Conservation (phyloP, 1,140 invertebrate species). For the Tyrophagus putrescentiae region DNA sequence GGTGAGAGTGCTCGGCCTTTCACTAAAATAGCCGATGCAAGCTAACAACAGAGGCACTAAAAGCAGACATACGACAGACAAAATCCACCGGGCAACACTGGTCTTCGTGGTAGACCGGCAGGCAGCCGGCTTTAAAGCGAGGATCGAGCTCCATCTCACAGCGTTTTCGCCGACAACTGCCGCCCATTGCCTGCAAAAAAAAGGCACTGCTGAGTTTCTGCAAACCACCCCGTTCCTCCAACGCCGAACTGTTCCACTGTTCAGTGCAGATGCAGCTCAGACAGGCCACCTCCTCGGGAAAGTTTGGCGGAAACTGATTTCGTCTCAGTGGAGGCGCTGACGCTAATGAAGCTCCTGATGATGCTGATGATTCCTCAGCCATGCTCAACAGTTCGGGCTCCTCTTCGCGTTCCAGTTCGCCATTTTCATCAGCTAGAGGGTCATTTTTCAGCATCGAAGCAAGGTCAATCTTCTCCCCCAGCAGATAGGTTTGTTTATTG, state of each 20-base stretch:
- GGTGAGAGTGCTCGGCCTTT: too few species aligned
- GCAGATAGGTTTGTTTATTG: conserved; percentile 21
- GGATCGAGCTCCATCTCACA: conserved; percentile 20
- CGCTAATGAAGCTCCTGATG: too few species aligned
- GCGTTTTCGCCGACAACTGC: conserved; percentile 20
- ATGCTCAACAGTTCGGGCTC: not conserved
- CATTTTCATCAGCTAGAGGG: not conserved
- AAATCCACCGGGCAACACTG: conserved; percentile 28
- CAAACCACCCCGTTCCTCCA: not conserved
- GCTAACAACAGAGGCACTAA: too few species aligned
- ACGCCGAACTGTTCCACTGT: conserved; percentile 22
- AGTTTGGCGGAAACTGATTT: conserved; percentile 20
- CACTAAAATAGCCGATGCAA: too few species aligned
- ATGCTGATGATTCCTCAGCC: not conserved
- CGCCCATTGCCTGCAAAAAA: not conserved
- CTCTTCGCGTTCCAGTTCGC: not conserved
- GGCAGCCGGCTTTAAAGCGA: conserved; percentile 21
- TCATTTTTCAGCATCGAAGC: not conserved
- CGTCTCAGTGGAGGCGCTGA: not conserved
- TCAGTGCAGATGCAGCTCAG: conserved; percentile 24
- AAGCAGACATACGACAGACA: conserved; percentile 24
- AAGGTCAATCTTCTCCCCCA: conserved; percentile 24
- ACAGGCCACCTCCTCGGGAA: conserved; percentile 24
- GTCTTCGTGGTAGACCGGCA: conserved; percentile 27
- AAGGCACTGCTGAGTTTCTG: not conserved